These are phyloP conservation scores for Atta cephalotes DNA, from an alignment of 1,140 invertebrate species.

Conservation along the genomic window DNA sequence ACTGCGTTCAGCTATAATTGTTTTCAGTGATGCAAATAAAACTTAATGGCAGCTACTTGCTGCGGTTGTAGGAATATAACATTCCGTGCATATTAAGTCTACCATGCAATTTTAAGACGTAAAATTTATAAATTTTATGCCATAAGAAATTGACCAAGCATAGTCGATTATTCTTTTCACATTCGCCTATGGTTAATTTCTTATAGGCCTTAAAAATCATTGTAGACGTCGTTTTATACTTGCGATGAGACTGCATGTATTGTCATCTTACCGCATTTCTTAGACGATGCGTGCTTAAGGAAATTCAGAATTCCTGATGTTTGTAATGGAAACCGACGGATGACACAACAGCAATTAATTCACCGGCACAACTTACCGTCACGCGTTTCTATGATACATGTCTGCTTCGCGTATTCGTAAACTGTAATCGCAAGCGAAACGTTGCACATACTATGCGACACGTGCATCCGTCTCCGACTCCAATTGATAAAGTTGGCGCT, in stretches of 20 bases:
- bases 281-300: neutral
- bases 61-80: neutral
- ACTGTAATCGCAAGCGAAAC: conserved; percentile 19
- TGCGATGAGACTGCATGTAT: neutral
- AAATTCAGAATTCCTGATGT: conserved; percentile 29
- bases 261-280: neutral
- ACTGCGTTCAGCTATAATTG: neutral
- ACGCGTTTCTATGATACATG: conserved; percentile 1
- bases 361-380: neutral
- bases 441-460: neutral
- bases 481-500: conserved; percentile 22
- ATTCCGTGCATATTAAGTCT: neutral
- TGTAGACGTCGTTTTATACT: neutral
- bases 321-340: neutral
- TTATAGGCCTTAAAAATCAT: too few species aligned
- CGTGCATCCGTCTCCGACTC: conserved; percentile 20
- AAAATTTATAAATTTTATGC: too few species aligned
- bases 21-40: conserved; percentile 10
- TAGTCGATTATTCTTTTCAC: too few species aligned
- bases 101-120: too few species aligned
- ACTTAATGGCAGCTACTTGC: neutral
- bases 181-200: too few species aligned
- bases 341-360: conserved; percentile 23
- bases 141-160: too few species aligned
- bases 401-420: conserved; percentile 13